Evolutionary conservation across 2,113 vertebrate genomes (phyloP), one percentile per base, ranked within the genome.

Genomic region (Bolborhynchus lineola): DNA sequence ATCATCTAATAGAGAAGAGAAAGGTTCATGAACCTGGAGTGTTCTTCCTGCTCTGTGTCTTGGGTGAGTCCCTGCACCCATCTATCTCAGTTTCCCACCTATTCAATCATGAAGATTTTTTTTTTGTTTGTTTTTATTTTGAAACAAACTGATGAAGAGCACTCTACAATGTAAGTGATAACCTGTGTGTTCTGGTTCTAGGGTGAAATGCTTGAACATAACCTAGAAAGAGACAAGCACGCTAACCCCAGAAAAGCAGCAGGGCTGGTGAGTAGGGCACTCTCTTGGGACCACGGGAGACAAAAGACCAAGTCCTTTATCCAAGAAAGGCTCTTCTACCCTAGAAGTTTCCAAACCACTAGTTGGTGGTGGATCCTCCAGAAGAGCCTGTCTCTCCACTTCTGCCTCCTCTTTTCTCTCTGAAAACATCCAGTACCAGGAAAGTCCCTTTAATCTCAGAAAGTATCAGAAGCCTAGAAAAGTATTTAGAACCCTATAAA

Each of bases 161-260:
- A 76, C 39, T 87, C 35, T 87, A 26, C 25, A 67, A 23, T 50
- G 4, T 18, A 82, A 87, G 57, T 65, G 67, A 50, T 37, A 92
- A 78, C 35, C 14, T 88, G 16, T 85, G 78, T 71, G 31, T 91
- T 95, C 74, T 90, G 65, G 59, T 94, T 94, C 67, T 87, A 92
- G 78, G 67, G 52, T 77, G 70, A 90, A 91, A 91, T 92, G 79
- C 74, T 85, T 89, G 70, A 95, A 74, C 53, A 63, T 77, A 74
- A 83, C 46, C 70, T 92, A 93, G 86, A 95, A 84, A 93, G 67
- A 88, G 41, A 42, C 75, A 88, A 67, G 57, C 86, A 89, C 35
- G 44, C 65, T 87, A 92, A 89, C 33, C 57, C 35, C 67, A 94
- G 94, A 87, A 84, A 57, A 89, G 44, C 70, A 65, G 35, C 70